These are phyloP conservation scores for Trachelus troglodyta DNA, from an alignment of 2,888 invertebrate species.

Conservation along the genomic window DNA sequence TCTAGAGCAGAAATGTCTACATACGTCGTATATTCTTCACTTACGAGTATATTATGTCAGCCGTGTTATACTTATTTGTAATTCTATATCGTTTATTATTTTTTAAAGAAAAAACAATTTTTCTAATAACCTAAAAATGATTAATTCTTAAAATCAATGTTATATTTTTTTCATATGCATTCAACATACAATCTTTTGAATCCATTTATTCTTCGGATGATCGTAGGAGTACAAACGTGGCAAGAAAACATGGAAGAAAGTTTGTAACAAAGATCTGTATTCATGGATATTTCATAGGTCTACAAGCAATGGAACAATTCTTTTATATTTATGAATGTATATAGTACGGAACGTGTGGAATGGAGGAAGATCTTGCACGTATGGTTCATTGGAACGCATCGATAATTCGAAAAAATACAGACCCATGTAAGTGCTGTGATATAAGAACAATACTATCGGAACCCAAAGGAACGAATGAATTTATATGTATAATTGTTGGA, in stretches of 20 bases:
- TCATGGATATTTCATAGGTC: slow-evolving; percentile 33
- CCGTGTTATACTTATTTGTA: neutral
- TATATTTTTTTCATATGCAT: neutral
- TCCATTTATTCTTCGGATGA: neutral
- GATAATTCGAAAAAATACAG: slow-evolving; percentile 13
- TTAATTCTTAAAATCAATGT: neutral
- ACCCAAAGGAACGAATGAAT: neutral
- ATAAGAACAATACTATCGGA: slow-evolving; percentile 26
- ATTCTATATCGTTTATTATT: neutral
- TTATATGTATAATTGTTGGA: neutral
- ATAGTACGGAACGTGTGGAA: slow-evolving; percentile 29
- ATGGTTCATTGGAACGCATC: slow-evolving; percentile 24
- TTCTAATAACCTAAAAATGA: neutral
- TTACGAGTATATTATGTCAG: neutral
- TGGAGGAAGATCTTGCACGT: slow-evolving; percentile 33
- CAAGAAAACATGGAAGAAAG: neutral
- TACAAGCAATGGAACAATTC: slow-evolving; percentile 39
- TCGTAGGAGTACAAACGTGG: neutral
- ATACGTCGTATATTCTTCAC: neutral
- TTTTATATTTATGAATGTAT: slow-evolving; percentile 26
- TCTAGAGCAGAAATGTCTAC: neutral
- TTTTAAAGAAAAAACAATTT: neutral
- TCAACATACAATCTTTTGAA: neutral
- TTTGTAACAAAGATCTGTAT: slow-evolving; percentile 41
- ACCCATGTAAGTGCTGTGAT: neutral